Conservation (phyloP, 2,888 invertebrate genomes). For the Dryadula phaetusa region DNA sequence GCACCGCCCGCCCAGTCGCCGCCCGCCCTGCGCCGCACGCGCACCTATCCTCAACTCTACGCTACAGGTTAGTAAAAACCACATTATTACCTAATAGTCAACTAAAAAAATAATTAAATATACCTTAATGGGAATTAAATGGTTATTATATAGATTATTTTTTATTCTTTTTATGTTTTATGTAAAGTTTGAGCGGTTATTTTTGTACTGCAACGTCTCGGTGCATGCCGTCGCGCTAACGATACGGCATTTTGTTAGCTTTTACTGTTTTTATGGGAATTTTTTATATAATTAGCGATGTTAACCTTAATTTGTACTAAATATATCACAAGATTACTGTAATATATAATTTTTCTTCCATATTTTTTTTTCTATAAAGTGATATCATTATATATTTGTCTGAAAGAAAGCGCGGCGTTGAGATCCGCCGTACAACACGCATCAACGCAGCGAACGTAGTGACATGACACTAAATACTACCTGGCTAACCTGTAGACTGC, state of each 20-base stretch:
- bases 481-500: too few relatives aligned
- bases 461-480: too few relatives aligned
- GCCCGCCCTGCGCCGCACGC: constrained; percentile 76
- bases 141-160: neutral
- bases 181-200: constrained; percentile 48
- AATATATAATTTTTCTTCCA: neutral
- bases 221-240: constrained; percentile 57
- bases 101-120: neutral
- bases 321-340: too few relatives aligned
- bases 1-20: constrained; percentile 79
- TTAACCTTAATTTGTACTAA: too few relatives aligned
- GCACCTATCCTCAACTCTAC: constrained; percentile 49
- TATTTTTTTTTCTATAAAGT: neutral
- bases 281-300: constrained; percentile 25
- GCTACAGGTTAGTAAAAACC: constrained; percentile 38
- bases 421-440: too few relatives aligned
- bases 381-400: too few relatives aligned
- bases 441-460: too few relatives aligned
- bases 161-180: neutral
- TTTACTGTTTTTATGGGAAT: constrained; percentile 47
- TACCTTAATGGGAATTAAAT: neutral
- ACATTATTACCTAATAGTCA: constrained; percentile 21
- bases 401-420: too few relatives aligned
- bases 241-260: constrained; percentile 64
- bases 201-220: constrained; percentile 54